Conservation (phyloP, 1,140 invertebrate genomes). For the Tigriopus japonicus region DNA sequence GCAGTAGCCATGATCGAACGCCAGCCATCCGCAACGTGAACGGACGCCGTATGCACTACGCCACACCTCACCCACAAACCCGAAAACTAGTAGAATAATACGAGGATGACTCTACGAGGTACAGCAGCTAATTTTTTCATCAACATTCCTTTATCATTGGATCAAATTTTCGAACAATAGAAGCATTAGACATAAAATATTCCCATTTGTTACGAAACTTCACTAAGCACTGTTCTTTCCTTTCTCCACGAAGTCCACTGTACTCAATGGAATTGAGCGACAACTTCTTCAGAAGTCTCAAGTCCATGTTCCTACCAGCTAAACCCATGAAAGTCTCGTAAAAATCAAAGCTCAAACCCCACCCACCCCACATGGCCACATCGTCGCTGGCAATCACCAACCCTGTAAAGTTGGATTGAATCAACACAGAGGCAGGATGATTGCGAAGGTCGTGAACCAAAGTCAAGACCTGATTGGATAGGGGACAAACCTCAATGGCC, state of each 20-base stretch:
- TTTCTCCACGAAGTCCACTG: background rate
- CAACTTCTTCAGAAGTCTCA: slow-evolving; percentile 53
- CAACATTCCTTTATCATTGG: no score
- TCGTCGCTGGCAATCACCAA: slow-evolving; percentile 52
- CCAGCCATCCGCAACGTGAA: no score
- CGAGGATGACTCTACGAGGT: no score
- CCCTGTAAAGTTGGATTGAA: slow-evolving; percentile 37
- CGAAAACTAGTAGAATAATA: no score
- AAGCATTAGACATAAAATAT: background rate
- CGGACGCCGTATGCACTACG: no score
- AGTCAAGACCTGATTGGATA: slow-evolving; percentile 46
- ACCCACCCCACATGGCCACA: slow-evolving; percentile 52
- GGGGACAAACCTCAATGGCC: slow-evolving; percentile 57
- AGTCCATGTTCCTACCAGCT: slow-evolving; percentile 42
- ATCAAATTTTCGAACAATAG: no score
- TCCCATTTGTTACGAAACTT: background rate
- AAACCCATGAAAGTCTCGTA: slow-evolving; percentile 62
- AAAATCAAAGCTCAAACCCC: slow-evolving; percentile 54
- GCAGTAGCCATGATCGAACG: no score
- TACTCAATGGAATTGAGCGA: slow-evolving; percentile 54
- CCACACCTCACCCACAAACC: no score
- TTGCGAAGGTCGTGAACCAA: slow-evolving; percentile 54
- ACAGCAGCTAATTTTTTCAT: no score
- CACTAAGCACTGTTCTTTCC: background rate
- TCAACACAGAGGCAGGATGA: slow-evolving; percentile 47